Percentiles rank a stretch among this genome's conserved stretches.
phyloP scores from a whole-genome alignment of 1,140 invertebrate genomes.

The Triops longicaudatus region DNA sequence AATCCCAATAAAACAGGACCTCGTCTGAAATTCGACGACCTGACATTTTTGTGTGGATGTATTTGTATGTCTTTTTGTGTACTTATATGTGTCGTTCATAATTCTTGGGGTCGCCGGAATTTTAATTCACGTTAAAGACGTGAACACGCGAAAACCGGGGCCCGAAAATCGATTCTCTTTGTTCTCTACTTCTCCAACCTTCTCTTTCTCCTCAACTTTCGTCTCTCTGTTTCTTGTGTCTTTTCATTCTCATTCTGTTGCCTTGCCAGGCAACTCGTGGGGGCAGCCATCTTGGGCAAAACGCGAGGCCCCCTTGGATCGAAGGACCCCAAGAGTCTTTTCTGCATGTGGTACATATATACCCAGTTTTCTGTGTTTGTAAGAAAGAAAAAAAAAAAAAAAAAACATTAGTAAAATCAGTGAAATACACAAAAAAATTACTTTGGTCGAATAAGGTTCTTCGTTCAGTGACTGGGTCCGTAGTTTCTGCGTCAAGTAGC shows the following conservation, averaged over 20 bases:
- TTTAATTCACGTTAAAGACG: background rate
- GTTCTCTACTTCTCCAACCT: background rate
- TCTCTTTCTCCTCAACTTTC: background rate
- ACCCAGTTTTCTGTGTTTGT: background rate
- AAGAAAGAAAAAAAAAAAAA: background rate
- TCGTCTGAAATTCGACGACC: too few relatives aligned
- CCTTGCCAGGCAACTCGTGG: background rate
- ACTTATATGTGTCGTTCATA: too few relatives aligned
- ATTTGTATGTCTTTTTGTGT: too few relatives aligned
- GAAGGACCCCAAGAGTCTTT: background rate
- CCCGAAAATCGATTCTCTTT: slow-evolving; percentile 19
- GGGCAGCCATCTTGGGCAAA: slow-evolving; percentile 35
- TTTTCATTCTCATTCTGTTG: background rate
- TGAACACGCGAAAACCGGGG: background rate
- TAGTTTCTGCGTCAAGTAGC: slow-evolving; percentile 59
- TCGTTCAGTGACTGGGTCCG: slow-evolving; percentile 69
- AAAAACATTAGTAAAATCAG: slow-evolving; percentile 21
- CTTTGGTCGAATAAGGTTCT: slow-evolving; percentile 50
- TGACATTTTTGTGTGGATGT: too few relatives aligned
- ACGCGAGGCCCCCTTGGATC: slow-evolving; percentile 21
- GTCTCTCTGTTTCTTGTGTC: too few relatives aligned
- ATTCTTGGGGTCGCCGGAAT: too few relatives aligned
- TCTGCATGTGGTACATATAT: background rate
- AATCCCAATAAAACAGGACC: too few relatives aligned
- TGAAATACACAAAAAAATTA: slow-evolving; percentile 49